Conservation (phyloP, 1,140 invertebrate genomes). For the Brachionus koreanus region DNA sequence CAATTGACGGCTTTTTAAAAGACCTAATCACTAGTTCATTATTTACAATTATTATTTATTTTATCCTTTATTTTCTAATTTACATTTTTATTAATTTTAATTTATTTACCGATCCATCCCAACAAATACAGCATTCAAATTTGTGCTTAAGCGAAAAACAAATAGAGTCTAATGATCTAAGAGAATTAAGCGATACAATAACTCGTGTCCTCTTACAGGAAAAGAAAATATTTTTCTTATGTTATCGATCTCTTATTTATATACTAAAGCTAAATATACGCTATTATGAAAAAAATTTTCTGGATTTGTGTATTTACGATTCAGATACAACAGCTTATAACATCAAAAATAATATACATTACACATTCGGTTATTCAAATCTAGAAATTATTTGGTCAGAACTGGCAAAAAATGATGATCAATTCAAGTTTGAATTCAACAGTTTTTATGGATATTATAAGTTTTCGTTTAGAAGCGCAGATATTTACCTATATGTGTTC, state of each 20-base stretch:
- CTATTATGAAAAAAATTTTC: neutral
- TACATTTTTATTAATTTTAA: constrained; percentile 11
- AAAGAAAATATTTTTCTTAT: neutral
- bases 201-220: neutral
- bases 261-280: neutral
- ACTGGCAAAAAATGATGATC: neutral
- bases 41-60: neutral
- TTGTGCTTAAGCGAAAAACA: neutral
- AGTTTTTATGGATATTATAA: constrained; percentile 6
- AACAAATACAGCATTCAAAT: neutral
- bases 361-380: neutral
- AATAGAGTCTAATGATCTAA: neutral
- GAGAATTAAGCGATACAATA: neutral
- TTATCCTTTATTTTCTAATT: neutral
- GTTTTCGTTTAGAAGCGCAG: neutral
- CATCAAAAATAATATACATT: neutral
- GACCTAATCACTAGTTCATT: neutral
- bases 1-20: neutral
- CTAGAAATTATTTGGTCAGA: neutral
- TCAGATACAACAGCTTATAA: neutral
- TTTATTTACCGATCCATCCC: constrained; percentile 16
- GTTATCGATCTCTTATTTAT: neutral
- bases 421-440: neutral
- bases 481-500: neutral
- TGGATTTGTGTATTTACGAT: constrained; percentile 12